Conservation (phyloP, 1,140 invertebrate species). For the Metaphire vulgaris region DNA sequence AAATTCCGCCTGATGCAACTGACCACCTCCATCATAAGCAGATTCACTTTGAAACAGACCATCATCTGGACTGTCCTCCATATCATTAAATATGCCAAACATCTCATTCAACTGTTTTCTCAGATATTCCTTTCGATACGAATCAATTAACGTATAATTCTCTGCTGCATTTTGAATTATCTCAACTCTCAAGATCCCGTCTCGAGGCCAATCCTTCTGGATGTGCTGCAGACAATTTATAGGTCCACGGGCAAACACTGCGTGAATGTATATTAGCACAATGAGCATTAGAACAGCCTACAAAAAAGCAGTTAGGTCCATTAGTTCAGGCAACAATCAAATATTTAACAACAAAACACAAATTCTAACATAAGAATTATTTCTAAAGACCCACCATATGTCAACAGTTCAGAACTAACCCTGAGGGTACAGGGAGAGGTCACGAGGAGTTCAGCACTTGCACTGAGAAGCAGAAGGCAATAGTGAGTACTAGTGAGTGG, state of each 20-base stretch:
- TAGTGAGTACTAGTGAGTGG: no score
- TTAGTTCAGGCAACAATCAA: background rate
- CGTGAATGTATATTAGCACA: constrained; percentile 87
- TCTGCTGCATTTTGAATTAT: constrained; percentile 67
- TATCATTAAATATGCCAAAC: background rate
- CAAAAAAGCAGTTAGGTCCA: background rate
- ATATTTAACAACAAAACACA: background rate
- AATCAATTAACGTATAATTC: constrained; percentile 49
- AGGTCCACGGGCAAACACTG: constrained; percentile 83
- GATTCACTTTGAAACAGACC: no score
- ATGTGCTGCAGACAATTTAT: constrained; percentile 88
- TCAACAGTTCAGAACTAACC: no score
- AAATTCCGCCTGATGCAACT: no score
- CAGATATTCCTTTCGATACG: constrained; percentile 50
- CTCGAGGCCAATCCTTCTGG: constrained; percentile 80
- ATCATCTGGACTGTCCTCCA: background rate
- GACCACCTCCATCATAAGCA: no score
- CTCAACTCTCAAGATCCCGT: constrained; percentile 91
- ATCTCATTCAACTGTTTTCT: background rate
- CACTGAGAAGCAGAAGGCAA: no score
- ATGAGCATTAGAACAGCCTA: constrained; percentile 80
- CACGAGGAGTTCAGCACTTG: no score
- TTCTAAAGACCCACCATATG: no score
- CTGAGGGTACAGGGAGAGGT: no score
- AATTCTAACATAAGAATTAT: background rate